These are phyloP conservation scores for Pseudoips prasinana DNA, from an alignment of 2,888 invertebrate species.

Conservation along the genomic window DNA sequence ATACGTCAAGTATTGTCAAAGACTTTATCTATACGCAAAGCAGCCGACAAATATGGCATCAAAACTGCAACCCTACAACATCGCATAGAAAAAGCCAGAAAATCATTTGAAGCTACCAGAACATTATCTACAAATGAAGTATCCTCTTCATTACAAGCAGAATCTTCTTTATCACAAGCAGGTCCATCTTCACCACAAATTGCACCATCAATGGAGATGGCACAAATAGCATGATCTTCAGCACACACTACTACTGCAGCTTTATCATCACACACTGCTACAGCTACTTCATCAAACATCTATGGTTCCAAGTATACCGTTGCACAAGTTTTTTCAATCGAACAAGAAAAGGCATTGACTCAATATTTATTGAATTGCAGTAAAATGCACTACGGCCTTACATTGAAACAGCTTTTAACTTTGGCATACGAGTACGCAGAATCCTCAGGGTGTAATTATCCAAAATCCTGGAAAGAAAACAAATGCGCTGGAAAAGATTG, in stretches of 20 bases:
- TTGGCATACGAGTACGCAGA: conserved; percentile 29
- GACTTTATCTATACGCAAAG: conserved; percentile 24
- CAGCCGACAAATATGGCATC: no score
- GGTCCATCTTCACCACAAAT: conserved; percentile 11
- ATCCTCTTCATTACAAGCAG: conserved; percentile 16
- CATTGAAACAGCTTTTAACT: conserved; percentile 20
- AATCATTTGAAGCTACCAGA: no score
- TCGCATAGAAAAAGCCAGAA: no score
- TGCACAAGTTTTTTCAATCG: no score
- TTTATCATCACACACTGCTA: conserved; percentile 14
- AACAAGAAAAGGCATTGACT: conserved; percentile 21
- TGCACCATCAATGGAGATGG: no score
- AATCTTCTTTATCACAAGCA: conserved; percentile 15
- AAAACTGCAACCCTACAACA: no score
- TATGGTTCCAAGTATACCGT: no score
- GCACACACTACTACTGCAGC: conserved; percentile 12
- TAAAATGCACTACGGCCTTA: conserved; percentile 8
- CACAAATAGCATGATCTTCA: conserved; percentile 7
- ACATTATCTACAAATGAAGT: no score
- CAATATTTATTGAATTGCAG: conserved; percentile 26
- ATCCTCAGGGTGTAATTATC: conserved; percentile 16
- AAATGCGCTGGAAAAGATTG: no score
- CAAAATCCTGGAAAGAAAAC: conserved; percentile 17
- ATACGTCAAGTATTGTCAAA: conserved; percentile 25
- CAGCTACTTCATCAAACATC: no score